Evolutionary conservation across 2,888 invertebrate genomes (phyloP).

Genomic region (Ormyrus rosae): DNA sequence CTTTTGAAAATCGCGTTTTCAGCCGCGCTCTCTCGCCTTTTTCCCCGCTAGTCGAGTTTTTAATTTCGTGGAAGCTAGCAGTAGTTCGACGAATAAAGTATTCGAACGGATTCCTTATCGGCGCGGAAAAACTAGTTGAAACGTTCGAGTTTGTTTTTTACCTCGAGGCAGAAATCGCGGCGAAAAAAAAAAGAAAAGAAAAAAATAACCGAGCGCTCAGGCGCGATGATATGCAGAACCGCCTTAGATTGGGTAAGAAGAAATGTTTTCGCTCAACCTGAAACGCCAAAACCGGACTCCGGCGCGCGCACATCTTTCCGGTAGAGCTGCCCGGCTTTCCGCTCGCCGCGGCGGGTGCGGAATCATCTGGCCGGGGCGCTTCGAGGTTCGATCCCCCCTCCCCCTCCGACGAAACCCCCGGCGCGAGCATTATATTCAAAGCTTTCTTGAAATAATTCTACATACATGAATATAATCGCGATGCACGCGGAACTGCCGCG

Average conservation of each 20-base stretch:
- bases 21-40: too few species aligned
- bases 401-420: too few species aligned
- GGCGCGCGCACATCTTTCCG: constrained; percentile 21
- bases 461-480: constrained; percentile 61
- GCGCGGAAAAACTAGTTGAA: constrained; percentile 4
- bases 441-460: constrained; percentile 61
- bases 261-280: constrained; percentile 25
- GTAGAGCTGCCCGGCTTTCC: constrained; percentile 28
- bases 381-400: too few species aligned
- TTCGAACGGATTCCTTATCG: constrained; percentile 15
- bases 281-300: constrained; percentile 15
- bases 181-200: too few species aligned
- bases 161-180: constrained; percentile 10
- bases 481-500: neutral
- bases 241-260: constrained; percentile 21
- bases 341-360: constrained; percentile 29
- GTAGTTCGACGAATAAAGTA: too few species aligned
- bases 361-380: too few species aligned
- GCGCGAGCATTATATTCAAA: constrained; percentile 59
- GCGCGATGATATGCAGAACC: constrained; percentile 18
- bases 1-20: too few species aligned
- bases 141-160: neutral
- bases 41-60: too few species aligned
- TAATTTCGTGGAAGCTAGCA: too few species aligned
- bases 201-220: constrained; percentile 45